A percentile compares a stretch with the other conserved stretches of the same genome.
Evolutionary conservation across 2,113 vertebrate species (phyloP).

Genomic region (Chascanopsetta lugubris): DNA sequence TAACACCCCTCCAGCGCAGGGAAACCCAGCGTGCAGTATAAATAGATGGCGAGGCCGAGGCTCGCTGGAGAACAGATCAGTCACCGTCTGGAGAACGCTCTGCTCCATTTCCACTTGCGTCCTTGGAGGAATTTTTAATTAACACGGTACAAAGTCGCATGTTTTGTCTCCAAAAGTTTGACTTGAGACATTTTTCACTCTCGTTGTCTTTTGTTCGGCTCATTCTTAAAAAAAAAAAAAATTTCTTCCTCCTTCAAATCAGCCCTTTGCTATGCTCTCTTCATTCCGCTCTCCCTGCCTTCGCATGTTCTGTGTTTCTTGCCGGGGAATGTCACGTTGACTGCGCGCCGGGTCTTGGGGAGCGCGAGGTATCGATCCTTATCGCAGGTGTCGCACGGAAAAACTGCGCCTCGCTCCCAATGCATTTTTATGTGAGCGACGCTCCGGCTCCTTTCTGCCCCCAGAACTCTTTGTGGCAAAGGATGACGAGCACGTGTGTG

Average conservation of each 20-base stretch:
- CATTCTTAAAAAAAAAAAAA: too few species aligned
- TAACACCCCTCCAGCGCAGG: too few species aligned
- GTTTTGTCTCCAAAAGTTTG: not conserved
- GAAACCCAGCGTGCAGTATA: not conserved
- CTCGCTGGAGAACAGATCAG: not conserved
- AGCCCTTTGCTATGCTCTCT: not conserved
- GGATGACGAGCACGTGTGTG: constrained; percentile 21
- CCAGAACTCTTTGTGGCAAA: too few species aligned
- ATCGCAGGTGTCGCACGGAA: constrained; percentile 44
- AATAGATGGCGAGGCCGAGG: constrained; percentile 11
- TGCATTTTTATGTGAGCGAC: constrained; percentile 16
- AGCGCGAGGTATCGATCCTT: constrained; percentile 45
- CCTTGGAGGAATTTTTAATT: not conserved
- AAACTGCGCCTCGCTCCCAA: not conserved
- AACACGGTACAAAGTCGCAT: not conserved
- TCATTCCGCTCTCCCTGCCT: not conserved
- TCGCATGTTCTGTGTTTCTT: not conserved
- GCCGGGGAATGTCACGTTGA: not conserved
- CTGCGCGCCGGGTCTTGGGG: constrained; percentile 3
- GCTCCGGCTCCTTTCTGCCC: too few species aligned
- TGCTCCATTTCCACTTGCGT: constrained; percentile 5
- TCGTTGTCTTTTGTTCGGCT: not conserved
- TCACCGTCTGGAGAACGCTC: not conserved
- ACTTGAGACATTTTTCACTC: not conserved
- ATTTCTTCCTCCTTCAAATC: not conserved